Evolutionary conservation across 2,797 vertebrate genomes (phyloP).

Genomic region (Pelodytes ibericus): DNA sequence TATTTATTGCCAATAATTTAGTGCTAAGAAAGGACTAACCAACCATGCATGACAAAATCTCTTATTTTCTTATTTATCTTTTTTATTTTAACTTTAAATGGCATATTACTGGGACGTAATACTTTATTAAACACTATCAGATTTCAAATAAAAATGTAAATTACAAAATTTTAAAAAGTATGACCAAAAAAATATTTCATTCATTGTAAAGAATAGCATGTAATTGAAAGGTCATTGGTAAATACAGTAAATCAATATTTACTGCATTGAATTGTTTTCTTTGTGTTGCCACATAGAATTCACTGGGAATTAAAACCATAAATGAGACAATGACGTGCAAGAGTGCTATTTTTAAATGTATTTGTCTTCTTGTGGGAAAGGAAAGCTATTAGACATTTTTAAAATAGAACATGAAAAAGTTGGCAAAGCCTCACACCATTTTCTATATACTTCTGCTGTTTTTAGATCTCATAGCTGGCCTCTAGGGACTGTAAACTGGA

Average conservation of each 20-base stretch:
- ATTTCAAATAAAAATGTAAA: no score
- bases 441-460: background rate
- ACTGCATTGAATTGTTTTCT: slow-evolving; percentile 9
- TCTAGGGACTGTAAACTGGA: background rate
- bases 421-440: background rate
- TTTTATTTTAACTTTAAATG: no score
- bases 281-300: background rate
- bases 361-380: slow-evolving; percentile 28
- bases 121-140: no score
- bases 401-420: slow-evolving; percentile 14
- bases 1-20: no score
- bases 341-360: slow-evolving; percentile 14
- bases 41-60: no score
- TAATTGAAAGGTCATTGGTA: no score
- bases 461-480: background rate
- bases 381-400: slow-evolving; percentile 6
- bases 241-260: background rate
- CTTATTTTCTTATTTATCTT: no score
- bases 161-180: no score
- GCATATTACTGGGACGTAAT: no score
- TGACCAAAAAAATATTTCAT: background rate
- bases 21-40: no score
- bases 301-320: slow-evolving; percentile 23
- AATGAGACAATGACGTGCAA: slow-evolving; percentile 3
- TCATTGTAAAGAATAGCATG: background rate